Base-by-base conservation (phyloP, 2,888 invertebrate species). In the Criorhina ranunculi region DNA sequence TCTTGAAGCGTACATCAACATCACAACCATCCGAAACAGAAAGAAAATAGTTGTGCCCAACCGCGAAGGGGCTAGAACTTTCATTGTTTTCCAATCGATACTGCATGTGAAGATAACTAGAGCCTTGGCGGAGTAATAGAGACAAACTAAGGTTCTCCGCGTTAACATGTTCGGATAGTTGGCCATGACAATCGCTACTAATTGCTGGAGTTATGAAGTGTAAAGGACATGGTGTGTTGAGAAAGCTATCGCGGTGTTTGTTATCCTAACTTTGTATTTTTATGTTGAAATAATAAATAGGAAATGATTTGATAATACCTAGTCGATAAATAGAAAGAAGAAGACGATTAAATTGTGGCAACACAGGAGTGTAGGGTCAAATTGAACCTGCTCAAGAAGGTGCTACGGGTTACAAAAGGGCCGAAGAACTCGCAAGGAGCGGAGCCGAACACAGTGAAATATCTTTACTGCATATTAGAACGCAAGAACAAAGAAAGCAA, bases 11-110 rank as follows among this genome's bases (percentile, higher is more conserved):
- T 59, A 59, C 19, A 24, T 12, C 15, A 57, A 7, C 0, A 87
- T 59, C 60, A 90, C 89, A 0, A 70, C 37, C 12, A 90, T 75
- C 89, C 73, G 69, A 88, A 90, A 51, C 15, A 15, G 3, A 9
- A 66, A 3, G 9, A 51, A 40, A n/a, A 40, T 0, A 0, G 9
- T 11, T 15, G 5, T 66, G 0, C 9, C 2, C 11, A 9, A 24
- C 9, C 29, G 37, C 15, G 66, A 42, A 11, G 2, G 11, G 2
- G 6, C 15, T 9, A 5, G 9, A 40, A 51, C 40, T 51, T 51
- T 37, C 12, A 37, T 24, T 12, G 49, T 5, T 29, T 66, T 40
- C 24, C 24, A 29, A 40, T 66, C 12, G 1, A 66, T 24, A 9
- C 15, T 66, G 2, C n/a, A 11, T 29, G 9, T 37, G 15, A 31